Evolutionary conservation across 2,113 vertebrate species (phyloP), one percentile per base, ranked within the genome.

Genomic region (Damaliscus lunatus): DNA sequence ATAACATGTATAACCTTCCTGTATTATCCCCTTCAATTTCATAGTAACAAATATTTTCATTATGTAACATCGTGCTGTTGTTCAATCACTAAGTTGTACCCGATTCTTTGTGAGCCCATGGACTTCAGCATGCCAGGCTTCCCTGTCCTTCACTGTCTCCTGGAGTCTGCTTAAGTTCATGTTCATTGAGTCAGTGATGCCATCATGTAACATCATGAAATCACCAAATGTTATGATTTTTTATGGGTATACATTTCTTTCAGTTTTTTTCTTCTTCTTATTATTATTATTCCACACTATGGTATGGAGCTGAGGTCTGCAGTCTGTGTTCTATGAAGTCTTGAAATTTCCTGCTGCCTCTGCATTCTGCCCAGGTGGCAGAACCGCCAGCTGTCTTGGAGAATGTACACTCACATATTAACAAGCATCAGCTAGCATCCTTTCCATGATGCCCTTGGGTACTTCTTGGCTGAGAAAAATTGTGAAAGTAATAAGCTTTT

Each of bases 391-490:
- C 11, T 29, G 11, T 88, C 62, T 60, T 46, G 31, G 62, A 88
- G 50, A 43, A 5, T 59, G 80, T 43, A 81, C 55, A n/a, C 36
- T 92, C 77, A 90, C 64, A 82, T 92, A 97, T 94, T 93, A 98
- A 97, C 96, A 95, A 48, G 14, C 74, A 92, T 97, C 92, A 15
- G 13, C 95, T 97, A 85, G 29, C 4, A 1, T 92, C 27, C 57
- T 48, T 64, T 92, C 95, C 67, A 85, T 36, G 81, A 86, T 77
- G 81, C 94, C 88, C 67, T 77, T 74, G 88, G 64, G 88, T 53
- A 46, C 77, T 85, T 96, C 93, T 88, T 97, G 91, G 82, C 84
- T 92, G 88, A 92, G 91, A 98, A 94, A 96, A 97, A 96, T 82
- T 94, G 77, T 85, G 85, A 88, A 95, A 85, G 74, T 88, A 97